Percentiles rank a stretch among this genome's conserved stretches.
Conservation (phyloP, 2,888 invertebrate species). For the Eumacrocentrus americanus region DNA sequence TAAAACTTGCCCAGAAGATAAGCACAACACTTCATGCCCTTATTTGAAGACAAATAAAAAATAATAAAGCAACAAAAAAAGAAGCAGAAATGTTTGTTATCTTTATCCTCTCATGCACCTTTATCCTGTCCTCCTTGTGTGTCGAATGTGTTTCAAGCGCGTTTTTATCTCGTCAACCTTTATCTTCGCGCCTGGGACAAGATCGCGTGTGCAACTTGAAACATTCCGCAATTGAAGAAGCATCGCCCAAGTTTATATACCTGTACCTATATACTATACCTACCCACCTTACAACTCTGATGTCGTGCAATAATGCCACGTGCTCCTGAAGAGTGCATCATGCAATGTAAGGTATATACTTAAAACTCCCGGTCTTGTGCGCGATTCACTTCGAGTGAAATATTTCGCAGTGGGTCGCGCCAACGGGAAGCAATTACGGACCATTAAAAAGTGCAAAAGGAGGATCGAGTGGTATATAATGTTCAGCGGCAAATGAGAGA, state of each 20-base stretch:
- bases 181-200: conserved; percentile 9
- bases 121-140: conserved; percentile 24
- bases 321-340: not conserved
- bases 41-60: conserved; percentile 13
- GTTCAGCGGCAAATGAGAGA: too few species aligned
- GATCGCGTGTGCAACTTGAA: conserved; percentile 11
- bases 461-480: conserved; percentile 14
- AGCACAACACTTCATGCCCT: conserved; percentile 8
- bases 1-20: conserved; percentile 21
- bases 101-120: conserved; percentile 18
- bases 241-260: not conserved
- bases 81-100: conserved; percentile 6
- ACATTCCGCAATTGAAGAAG: conserved; percentile 3
- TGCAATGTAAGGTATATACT: not conserved
- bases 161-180: conserved; percentile 16
- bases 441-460: conserved; percentile 40
- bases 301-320: conserved; percentile 10
- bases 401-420: conserved; percentile 44
- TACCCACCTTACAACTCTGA: conserved; percentile 6
- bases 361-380: not conserved
- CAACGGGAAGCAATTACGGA: conserved; percentile 45
- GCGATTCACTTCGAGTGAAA: conserved; percentile 36
- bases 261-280: too few species aligned
- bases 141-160: conserved; percentile 20
- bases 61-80: not conserved